A percentile compares a stretch with the other conserved stretches of the same genome.
Evolutionary conservation across 1,140 invertebrate species (phyloP).

Genomic region (Papilio machaon): DNA sequence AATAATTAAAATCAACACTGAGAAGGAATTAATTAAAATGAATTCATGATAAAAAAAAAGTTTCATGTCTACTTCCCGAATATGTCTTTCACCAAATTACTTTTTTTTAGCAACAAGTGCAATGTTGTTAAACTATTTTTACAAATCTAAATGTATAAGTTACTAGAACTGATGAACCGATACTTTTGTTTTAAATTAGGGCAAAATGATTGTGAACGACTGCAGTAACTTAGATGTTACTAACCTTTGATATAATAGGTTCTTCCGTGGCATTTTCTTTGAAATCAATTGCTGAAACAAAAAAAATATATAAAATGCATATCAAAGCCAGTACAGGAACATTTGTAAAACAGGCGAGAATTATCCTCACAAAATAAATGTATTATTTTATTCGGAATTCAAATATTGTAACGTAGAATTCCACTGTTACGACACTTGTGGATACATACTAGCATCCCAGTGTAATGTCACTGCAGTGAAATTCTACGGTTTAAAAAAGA

Average conservation of each 20-base stretch:
- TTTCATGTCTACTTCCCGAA: not conserved
- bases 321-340: not conserved
- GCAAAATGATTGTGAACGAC: not conserved
- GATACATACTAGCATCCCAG: too few relatives aligned
- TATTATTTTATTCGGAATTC: too few relatives aligned
- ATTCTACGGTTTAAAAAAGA: not conserved
- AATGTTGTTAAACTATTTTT: not conserved
- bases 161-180: not conserved
- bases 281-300: conserved; percentile 36
- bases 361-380: too few relatives aligned
- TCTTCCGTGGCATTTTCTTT: conserved; percentile 12
- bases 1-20: not conserved
- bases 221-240: not conserved
- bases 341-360: not conserved
- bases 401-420: too few relatives aligned
- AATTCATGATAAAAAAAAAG: too few relatives aligned
- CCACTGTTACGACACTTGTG: too few relatives aligned
- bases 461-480: too few relatives aligned
- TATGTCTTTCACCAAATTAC: conserved; percentile 1
- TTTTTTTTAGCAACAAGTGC: not conserved
- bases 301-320: not conserved
- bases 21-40: not conserved
- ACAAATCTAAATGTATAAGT: not conserved
- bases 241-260: not conserved
- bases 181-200: not conserved